These are phyloP conservation scores for Pagrus major DNA, from an alignment of 2,113 vertebrate genomes.

Conservation along the genomic window DNA sequence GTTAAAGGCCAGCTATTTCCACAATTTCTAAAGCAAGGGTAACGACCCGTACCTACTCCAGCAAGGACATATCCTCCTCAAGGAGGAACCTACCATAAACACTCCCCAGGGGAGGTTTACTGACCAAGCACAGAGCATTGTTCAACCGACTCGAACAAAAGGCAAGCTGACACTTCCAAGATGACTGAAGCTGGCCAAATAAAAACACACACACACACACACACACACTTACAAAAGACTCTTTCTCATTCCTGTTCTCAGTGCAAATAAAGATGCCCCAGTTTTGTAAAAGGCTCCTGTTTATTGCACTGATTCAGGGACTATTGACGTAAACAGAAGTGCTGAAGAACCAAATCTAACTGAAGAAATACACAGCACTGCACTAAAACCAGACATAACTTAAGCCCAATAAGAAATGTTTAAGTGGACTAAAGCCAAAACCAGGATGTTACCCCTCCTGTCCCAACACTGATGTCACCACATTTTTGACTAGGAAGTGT, in stretches of 20 bases:
- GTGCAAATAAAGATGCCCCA: constrained; percentile 12
- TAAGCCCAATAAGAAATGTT: neutral
- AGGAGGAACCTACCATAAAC: constrained; percentile 60
- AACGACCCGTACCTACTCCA: constrained; percentile 16
- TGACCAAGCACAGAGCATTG: constrained; percentile 23
- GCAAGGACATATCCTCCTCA: constrained; percentile 36
- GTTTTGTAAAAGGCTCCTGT: neutral
- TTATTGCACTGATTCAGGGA: constrained; percentile 16
- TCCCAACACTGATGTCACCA: neutral
- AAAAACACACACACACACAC: constrained; percentile 18
- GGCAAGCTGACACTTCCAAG: constrained; percentile 29
- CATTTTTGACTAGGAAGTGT: neutral
- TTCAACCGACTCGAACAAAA: constrained; percentile 31
- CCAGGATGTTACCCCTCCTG: neutral
- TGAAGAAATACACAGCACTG: neutral
- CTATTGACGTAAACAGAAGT: neutral
- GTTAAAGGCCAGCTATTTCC: constrained; percentile 22
- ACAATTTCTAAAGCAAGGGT: constrained; percentile 6
- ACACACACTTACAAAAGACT: neutral
- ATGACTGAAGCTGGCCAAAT: constrained; percentile 33
- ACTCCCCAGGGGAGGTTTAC: constrained; percentile 16
- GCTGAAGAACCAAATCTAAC: neutral
- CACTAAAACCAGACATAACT: neutral
- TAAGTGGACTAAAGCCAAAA: neutral
- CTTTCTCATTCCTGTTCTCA: neutral